Base-by-base conservation (phyloP, 2,113 vertebrate genomes). In the Oriolus oriolus region DNA sequence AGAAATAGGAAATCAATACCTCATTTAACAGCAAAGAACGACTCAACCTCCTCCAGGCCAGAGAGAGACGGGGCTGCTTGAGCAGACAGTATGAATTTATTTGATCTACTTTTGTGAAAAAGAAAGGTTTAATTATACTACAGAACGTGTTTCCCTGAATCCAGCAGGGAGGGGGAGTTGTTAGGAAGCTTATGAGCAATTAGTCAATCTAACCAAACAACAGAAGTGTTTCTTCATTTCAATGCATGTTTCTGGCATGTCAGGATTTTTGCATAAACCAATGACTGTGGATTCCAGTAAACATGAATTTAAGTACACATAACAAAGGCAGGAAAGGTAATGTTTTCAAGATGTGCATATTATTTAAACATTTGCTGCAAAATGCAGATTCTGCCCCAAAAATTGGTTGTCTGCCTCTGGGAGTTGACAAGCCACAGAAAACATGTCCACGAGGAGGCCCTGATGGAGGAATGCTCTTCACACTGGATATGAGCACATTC, bases 1-100 rank as follows among this genome's bases (percentile, higher is more conserved):
- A 94, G 85, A 90, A 96, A 95, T 81, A 93, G 90, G 88, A 96
- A 97, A 97, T 97, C 95, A 95, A 97, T 97, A 95, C 64, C 85
- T 96, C 88, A 96, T 97, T 94, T 96, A 95, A 93, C 64, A 93
- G 92, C 76, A 84, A 80, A 96, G 85, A 93, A 77, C 3, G 0
- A 92, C 86, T 90, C 92, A 93, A 52, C 56, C 85, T 93, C 74
- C 71, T 68, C 79, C 63, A 60, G 70, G 88, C 83, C 73, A 84
- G 77, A 90, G 79, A 88, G 44, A 96, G 75, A 92, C 11, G 6
- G 52, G 33, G 56, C 77, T 88, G 79, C 57, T 81, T 90, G 92
- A 96, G 81, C 35, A 70, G 76, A 88, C 71, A 81, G 37, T 37
- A 88, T 68, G 85, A 91, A 91, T 83, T 85, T 80, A 90, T 88